A percentile compares a stretch with the other conserved stretches of the same genome.
Conservation (phyloP, 2,113 vertebrate genomes). For the Cephalopholis sonnerati region DNA sequence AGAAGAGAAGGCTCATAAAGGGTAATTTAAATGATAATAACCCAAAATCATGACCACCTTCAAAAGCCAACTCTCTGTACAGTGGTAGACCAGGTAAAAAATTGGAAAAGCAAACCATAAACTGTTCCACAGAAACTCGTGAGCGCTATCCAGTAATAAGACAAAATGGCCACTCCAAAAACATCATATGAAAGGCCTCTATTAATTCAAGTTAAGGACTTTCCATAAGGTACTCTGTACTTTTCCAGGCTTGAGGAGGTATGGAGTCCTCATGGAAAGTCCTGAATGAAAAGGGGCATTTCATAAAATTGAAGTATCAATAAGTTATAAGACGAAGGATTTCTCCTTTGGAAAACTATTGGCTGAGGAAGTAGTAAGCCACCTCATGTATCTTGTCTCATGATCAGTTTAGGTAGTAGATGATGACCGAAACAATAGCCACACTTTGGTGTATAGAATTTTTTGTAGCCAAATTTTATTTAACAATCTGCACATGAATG, state of each 20-base stretch:
- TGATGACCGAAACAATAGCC: conserved; percentile 2
- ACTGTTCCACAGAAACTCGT: conserved; percentile 31
- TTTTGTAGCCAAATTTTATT: too few relatives aligned
- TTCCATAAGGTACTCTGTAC: conserved; percentile 44
- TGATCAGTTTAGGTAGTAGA: neutral
- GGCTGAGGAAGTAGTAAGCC: neutral
- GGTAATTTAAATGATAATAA: neutral
- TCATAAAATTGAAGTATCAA: conserved; percentile 39
- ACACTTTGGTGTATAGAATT: neutral
- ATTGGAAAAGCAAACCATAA: conserved; percentile 38
- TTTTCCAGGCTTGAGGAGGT: conserved; percentile 51
- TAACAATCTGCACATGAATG: too few relatives aligned
- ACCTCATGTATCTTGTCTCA: neutral
- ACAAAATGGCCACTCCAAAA: conserved; percentile 34
- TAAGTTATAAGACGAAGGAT: neutral
- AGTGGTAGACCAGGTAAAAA: conserved; percentile 26
- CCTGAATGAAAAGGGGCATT: conserved; percentile 54
- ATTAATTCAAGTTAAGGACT: conserved; percentile 57
- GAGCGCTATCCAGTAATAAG: conserved; percentile 8
- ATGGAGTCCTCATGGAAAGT: conserved; percentile 54
- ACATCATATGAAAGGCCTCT: conserved; percentile 59
- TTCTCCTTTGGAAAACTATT: neutral
- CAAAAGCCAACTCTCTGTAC: neutral
- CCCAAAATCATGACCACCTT: neutral
- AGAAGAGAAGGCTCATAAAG: neutral